Evolutionary conservation across 2,888 invertebrate genomes (phyloP), one percentile per base, ranked within the genome.

Genomic region (Andrena marginata): DNA sequence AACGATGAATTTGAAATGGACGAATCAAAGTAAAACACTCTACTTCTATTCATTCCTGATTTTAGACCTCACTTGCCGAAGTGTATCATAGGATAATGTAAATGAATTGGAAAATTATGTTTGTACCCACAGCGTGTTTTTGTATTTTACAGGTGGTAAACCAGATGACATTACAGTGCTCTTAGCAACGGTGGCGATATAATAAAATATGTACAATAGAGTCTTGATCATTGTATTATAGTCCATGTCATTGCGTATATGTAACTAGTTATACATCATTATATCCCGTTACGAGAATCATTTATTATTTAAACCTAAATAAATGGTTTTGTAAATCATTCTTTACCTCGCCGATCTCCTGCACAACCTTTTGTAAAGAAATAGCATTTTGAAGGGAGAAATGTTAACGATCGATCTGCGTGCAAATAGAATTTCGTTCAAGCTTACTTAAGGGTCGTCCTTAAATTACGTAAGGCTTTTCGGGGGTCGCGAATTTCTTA

Each of bases 141-240:
- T 74, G 29, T 81, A 75, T 85, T 63, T 96, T 96, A 70, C 95
- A 97, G 99, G 99, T 94, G 99, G 99, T 78, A 99, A 99, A 95
- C 99, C 99, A 83, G 99, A 99, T 94, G 99, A 99, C 95, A 99
- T 99, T 95, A 99, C 99, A 93, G 98, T 99, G 94, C 96, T 99
- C 93, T 96, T 99, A 91, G 98, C 99, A 90, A 98, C 98, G 90
- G 98, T 99, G 95, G 97, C 97, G 80, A 94, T 95, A 89, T 94
- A 93, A 94, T 89, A 86, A 87, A 92, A 91, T 83, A 87, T 92
- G 91, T 92, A 92, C 85, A 90, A 93, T 92, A 93, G 90, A 86
- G 71, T 88, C 89, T 87, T 87, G 78, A 90, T 93, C 93, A 93
- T 93, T 93, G 93, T 93, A 93, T 92, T 93, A 93, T 93, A 93